Evolutionary conservation across 2,113 vertebrate genomes (phyloP), one percentile per base, ranked within the genome.

Genomic region (Calyptomena viridis): DNA sequence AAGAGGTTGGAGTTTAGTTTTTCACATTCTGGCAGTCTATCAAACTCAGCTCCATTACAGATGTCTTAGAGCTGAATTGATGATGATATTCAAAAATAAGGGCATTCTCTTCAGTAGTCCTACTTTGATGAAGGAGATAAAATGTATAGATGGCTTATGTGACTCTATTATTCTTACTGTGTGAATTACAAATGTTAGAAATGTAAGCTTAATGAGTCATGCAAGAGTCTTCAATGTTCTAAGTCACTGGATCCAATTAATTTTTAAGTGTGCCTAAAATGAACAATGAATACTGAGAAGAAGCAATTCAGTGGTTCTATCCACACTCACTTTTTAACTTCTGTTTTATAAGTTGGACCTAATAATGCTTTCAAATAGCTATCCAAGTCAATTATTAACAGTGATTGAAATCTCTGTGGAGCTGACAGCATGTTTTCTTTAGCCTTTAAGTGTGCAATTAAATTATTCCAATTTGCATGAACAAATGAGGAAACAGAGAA

Each of bases 121-220:
- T 92, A 87, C 73, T 44, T 73, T 95, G 80, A 97, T 92, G 95
- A 97, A 97, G 88, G 92, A 96, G 91, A 81, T 84, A 33, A n/a
- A 97, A 95, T 5, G 6, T 95, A 95, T 78, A 97, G 96, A 96
- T 81, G 89, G 96, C 76, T 95, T 97, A 87, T 74, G 93, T 33
- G 92, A 95, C 94, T 96, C 97, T 97, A 96, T 97, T 94, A 95
- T 91, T 97, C 96, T 96, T 85, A 93, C 52, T 72, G 80, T 90
- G 80, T 33, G 52, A 97, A 96, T 97, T 91, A 90, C 92, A 96
- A 96, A 97, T 96, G 95, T 91, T 96, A 93, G 92, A 98, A 98
- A 97, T 97, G 97, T 97, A 97, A 97, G 97, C 93, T 98, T 98
- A 98, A 98, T 98, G 98, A 98, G 97, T 98, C 98, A 97, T 98